These are phyloP conservation scores for Taxidea taxus DNA, from an alignment of 2,113 vertebrate species.

Conservation along the genomic window DNA sequence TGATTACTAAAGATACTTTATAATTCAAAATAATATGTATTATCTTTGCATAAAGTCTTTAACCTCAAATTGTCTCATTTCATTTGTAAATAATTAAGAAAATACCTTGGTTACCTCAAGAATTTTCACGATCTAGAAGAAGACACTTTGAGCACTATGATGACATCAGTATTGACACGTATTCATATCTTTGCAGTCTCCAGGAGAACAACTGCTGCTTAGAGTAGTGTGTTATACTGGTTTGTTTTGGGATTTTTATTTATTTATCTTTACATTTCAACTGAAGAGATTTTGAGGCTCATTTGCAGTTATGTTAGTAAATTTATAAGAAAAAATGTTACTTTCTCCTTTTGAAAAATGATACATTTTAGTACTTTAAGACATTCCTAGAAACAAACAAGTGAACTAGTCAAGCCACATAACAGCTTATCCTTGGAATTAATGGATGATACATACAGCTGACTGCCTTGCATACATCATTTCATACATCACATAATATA, in stretches of 20 bases:
- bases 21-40: background rate
- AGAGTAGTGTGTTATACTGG: background rate
- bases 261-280: background rate
- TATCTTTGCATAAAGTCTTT: background rate
- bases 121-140: background rate
- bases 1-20: background rate
- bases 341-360: constrained; percentile 32
- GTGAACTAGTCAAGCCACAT: background rate
- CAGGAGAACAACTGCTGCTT: background rate
- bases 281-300: background rate
- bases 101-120: background rate
- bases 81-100: background rate
- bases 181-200: background rate
- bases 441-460: background rate
- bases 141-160: background rate
- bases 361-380: constrained; percentile 28
- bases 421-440: constrained; percentile 23
- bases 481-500: background rate
- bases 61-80: background rate
- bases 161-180: background rate
- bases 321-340: constrained; percentile 48
- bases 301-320: constrained; percentile 54
- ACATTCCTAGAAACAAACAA: constrained; percentile 6
- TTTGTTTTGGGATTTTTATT: background rate
- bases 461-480: background rate